These are phyloP conservation scores for Hippocampus comes DNA, from an alignment of 2,113 vertebrate genomes.

Conservation along the genomic window DNA sequence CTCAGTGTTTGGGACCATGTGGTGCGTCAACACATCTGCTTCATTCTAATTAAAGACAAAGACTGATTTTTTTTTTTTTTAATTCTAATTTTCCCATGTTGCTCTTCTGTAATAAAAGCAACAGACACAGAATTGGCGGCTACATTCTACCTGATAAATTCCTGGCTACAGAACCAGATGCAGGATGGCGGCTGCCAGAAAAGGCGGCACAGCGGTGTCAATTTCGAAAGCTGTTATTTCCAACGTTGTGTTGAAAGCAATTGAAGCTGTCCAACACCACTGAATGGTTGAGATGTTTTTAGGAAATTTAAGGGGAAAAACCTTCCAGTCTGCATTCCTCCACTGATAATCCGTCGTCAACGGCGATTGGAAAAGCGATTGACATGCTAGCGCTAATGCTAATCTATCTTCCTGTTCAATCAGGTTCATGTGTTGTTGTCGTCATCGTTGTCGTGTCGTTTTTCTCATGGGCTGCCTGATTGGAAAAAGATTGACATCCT, in stretches of 20 bases:
- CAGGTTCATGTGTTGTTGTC: slow-evolving; percentile 29
- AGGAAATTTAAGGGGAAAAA: no score
- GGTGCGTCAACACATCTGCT: background rate
- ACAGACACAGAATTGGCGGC: background rate
- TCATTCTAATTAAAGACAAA: background rate
- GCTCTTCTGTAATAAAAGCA: background rate
- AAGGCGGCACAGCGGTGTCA: background rate
- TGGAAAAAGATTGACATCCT: no score
- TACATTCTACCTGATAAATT: background rate
- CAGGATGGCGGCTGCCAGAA: background rate
- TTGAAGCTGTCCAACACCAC: no score
- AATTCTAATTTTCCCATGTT: background rate
- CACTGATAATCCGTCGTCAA: background rate
- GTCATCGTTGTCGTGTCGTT: slow-evolving; percentile 18
- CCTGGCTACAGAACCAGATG: background rate
- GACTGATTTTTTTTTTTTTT: background rate
- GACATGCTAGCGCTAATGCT: slow-evolving; percentile 1
- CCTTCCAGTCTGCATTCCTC: no score
- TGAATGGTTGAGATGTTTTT: no score
- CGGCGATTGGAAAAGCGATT: background rate
- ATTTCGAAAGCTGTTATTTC: background rate
- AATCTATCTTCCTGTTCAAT: background rate
- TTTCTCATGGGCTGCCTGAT: no score
- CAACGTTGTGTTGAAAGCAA: background rate
- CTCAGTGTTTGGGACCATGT: background rate